phyloP scores from a whole-genome alignment of 2,797 vertebrate genomes.

The Diglossa cyanea region DNA sequence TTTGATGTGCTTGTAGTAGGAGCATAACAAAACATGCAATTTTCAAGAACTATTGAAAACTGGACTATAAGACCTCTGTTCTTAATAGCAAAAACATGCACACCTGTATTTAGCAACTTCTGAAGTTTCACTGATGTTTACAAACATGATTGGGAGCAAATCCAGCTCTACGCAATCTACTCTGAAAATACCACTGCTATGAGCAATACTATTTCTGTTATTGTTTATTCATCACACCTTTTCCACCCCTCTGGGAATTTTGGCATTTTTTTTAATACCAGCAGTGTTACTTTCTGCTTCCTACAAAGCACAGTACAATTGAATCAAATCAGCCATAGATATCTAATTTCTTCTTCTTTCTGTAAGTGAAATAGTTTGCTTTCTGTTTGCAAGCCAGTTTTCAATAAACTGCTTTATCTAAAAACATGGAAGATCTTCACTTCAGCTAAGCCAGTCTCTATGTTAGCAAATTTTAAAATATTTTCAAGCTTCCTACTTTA shows the following conservation, averaged over 20 bases:
- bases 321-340: neutral
- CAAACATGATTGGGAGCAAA: neutral
- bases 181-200: neutral
- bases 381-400: neutral
- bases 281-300: neutral
- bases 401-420: neutral
- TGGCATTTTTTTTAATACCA: neutral
- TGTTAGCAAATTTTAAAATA: neutral
- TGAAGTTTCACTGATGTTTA: neutral
- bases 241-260: neutral
- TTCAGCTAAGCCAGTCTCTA: neutral
- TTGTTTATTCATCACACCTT: neutral
- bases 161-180: neutral
- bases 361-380: neutral
- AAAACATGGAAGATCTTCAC: neutral
- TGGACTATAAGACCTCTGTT: neutral
- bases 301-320: neutral
- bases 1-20: neutral
- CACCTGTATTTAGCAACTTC: neutral
- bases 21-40: neutral
- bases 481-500: neutral
- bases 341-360: neutral
- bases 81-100: neutral
- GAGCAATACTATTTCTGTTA: neutral
- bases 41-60: neutral